Percentiles rank a stretch among this genome's conserved stretches.
These are phyloP conservation scores for Serrognathus titanus DNA, from an alignment of 2,888 invertebrate genomes.

Conservation along the genomic window DNA sequence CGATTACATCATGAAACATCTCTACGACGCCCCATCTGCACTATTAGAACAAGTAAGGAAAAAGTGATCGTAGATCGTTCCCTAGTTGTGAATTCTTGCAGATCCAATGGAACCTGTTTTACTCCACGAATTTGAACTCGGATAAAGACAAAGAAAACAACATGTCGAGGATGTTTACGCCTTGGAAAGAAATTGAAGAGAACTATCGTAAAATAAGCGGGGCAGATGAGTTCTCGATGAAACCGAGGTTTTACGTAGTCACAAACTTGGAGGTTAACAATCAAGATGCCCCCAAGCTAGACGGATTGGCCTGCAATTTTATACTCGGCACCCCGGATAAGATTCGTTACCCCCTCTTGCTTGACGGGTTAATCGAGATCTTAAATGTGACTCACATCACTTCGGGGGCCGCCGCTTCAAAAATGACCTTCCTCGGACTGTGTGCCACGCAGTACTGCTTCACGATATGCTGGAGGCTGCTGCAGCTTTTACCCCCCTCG, in stretches of 20 bases:
- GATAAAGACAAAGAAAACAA: conserved; percentile 57
- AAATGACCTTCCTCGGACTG: conserved; percentile 59
- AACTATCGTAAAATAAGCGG: conserved; percentile 62
- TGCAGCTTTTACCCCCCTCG: conserved; percentile 86
- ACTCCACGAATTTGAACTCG: conserved; percentile 59
- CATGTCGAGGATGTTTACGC: conserved; percentile 63
- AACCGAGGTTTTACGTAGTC: conserved; percentile 88
- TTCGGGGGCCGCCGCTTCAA: conserved; percentile 42
- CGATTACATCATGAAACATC: conserved; percentile 92
- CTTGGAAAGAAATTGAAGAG: conserved; percentile 74
- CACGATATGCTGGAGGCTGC: conserved; percentile 78
- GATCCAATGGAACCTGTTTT: conserved; percentile 79
- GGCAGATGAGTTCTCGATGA: conserved; percentile 67
- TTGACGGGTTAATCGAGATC: conserved; percentile 82
- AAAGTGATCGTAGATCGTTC: neutral
- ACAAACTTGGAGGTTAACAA: conserved; percentile 72
- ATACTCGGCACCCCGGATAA: conserved; percentile 90
- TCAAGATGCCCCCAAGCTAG: conserved; percentile 86
- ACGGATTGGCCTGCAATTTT: conserved; percentile 90
- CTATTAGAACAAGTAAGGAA: conserved; percentile 74
- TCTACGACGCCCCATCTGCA: conserved; percentile 88
- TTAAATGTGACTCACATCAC: conserved; percentile 75
- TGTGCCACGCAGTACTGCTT: conserved; percentile 91
- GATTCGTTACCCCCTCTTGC: conserved; percentile 79
- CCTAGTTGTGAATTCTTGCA: conserved; percentile 33